These are phyloP conservation scores for Dexiosoma caninum DNA, from an alignment of 2,888 invertebrate species.

Conservation along the genomic window DNA sequence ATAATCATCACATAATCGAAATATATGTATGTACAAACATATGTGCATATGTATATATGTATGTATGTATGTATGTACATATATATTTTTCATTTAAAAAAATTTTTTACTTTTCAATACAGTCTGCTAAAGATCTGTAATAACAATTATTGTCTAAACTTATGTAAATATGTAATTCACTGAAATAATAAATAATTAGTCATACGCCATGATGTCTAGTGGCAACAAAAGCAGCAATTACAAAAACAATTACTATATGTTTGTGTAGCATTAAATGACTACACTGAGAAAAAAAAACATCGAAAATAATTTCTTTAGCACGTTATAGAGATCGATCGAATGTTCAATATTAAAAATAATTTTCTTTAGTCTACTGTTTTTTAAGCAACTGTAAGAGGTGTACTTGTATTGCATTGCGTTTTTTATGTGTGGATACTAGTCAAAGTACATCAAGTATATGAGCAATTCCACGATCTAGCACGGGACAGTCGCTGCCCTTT, in stretches of 20 bases:
- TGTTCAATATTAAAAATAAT: no score
- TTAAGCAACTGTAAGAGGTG: no score
- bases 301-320: no score
- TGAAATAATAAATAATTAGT: constrained; percentile 50
- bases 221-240: constrained; percentile 25
- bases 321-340: no score
- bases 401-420: no score
- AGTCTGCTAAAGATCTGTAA: background rate
- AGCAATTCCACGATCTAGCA: no score
- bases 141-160: background rate
- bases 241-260: background rate
- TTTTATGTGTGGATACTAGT: no score
- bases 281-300: constrained; percentile 25
- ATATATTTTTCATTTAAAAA: background rate
- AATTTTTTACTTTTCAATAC: background rate
- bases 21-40: background rate
- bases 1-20: constrained; percentile 28
- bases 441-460: no score
- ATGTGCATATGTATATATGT: no score
- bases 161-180: constrained; percentile 27
- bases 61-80: background rate
- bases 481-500: no score
- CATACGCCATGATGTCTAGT: constrained; percentile 59
- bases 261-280: background rate
- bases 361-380: no score